These are phyloP conservation scores for Monochamus saltuarius DNA, from an alignment of 1,140 invertebrate species.

Conservation along the genomic window DNA sequence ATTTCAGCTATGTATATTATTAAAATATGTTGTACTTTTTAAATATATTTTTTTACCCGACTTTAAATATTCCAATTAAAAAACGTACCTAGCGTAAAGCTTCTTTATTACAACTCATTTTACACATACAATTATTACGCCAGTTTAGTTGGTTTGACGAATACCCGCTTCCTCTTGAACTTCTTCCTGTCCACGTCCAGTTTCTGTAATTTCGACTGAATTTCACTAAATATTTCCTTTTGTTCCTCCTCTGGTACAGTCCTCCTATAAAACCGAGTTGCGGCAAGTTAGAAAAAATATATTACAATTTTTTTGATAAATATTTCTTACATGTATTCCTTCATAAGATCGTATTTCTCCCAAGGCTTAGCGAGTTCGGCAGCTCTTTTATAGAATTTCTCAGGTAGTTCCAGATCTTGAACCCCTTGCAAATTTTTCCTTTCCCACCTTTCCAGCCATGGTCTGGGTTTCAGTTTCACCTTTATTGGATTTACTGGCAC, in stretches of 20 bases:
- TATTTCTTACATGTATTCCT: conserved; percentile 74
- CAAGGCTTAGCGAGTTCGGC: conserved; percentile 68
- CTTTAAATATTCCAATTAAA: conserved; percentile 4
- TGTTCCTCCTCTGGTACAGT: conserved; percentile 88
- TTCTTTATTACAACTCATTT: not conserved
- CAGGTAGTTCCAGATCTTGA: conserved; percentile 62
- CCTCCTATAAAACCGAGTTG: conserved; percentile 54
- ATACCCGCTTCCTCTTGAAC: conserved; percentile 65
- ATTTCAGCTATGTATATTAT: conserved; percentile 36
- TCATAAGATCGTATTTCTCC: conserved; percentile 94
- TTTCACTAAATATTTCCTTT: conserved; percentile 79
- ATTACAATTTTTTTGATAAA: conserved; percentile 10
- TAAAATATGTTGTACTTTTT: conserved; percentile 22
- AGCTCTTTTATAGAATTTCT: conserved; percentile 62
- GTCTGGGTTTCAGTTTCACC: conserved; percentile 79
- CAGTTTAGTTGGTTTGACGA: conserved; percentile 64
- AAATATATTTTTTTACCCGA: conserved; percentile 24
- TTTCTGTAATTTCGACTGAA: conserved; percentile 72
- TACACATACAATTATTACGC: conserved; percentile 45
- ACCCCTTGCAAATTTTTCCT: conserved; percentile 76
- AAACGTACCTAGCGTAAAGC: not conserved
- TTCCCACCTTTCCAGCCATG: conserved; percentile 88
- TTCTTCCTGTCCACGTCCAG: conserved; percentile 67
- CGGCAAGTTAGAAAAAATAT: not conserved
- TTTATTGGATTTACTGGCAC: conserved; percentile 88